Conservation (phyloP, 2,888 invertebrate genomes). For the Bimastos eiseni region DNA sequence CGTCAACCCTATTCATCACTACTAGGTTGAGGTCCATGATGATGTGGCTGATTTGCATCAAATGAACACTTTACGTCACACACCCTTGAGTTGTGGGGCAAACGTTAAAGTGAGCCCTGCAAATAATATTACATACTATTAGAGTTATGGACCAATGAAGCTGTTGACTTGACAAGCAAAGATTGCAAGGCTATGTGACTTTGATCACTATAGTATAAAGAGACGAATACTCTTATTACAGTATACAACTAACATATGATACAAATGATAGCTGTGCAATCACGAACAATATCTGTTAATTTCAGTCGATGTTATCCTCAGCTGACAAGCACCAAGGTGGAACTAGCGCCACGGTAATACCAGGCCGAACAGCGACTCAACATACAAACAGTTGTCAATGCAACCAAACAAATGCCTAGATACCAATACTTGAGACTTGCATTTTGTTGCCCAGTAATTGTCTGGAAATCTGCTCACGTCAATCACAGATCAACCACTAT, state of each 20-base stretch:
- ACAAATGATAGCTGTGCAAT: no score
- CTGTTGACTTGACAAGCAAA: background rate
- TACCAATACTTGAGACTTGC: background rate
- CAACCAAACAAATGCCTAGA: background rate
- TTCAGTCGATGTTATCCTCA: no score
- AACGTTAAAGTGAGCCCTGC: background rate
- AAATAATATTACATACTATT: background rate
- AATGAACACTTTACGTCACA: background rate
- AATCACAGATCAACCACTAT: no score
- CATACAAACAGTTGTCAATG: background rate
- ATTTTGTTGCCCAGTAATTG: background rate
- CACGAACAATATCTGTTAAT: no score
- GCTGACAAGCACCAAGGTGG: background rate
- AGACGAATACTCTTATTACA: no score
- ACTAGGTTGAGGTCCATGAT: no score
- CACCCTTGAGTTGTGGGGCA: background rate
- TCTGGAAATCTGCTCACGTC: background rate
- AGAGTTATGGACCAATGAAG: background rate
- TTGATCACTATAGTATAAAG: background rate
- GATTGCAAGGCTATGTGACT: background rate
- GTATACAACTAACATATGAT: no score
- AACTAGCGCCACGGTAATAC: background rate
- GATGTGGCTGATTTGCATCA: background rate
- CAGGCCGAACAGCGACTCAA: background rate
- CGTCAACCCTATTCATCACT: no score